Evolutionary conservation across 2,797 vertebrate species (phyloP).

Genomic region (Lagocephalus sceleratus): DNA sequence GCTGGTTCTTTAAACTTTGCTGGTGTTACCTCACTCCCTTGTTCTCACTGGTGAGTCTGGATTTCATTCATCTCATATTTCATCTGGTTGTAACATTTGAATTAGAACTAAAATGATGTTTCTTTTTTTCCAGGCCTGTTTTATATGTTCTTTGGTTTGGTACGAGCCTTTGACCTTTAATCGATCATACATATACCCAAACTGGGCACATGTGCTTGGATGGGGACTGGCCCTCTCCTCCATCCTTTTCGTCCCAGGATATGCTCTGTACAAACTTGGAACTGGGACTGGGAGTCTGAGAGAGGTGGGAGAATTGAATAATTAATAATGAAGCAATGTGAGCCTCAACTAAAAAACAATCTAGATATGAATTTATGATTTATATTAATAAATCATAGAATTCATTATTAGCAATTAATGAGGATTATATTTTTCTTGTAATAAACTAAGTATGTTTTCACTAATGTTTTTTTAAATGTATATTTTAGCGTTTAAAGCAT

Average conservation of each 20-base stretch:
- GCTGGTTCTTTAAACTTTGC: slow-evolving; percentile 83
- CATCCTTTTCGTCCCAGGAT: slow-evolving; percentile 78
- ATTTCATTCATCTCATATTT: background rate
- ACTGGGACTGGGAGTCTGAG: slow-evolving; percentile 55
- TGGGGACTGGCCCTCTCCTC: slow-evolving; percentile 83
- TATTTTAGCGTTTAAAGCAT: slow-evolving; percentile 42
- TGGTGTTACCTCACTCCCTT: slow-evolving; percentile 85
- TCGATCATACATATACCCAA: slow-evolving; percentile 81
- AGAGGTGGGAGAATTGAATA: slow-evolving; percentile 52
- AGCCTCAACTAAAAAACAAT: background rate
- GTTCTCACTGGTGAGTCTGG: slow-evolving; percentile 76
- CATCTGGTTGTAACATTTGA: background rate
- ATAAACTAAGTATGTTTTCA: background rate
- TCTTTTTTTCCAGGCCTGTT: slow-evolving; percentile 57
- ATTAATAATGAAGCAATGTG: background rate
- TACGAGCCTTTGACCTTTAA: slow-evolving; percentile 82
- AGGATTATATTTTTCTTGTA: background rate
- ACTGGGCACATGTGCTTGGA: slow-evolving; percentile 80
- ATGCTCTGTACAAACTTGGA: slow-evolving; percentile 51
- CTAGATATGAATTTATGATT: background rate
- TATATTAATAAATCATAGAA: background rate
- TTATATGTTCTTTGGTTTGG: slow-evolving; percentile 79
- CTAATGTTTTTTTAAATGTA: slow-evolving; percentile 4
- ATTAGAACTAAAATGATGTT: background rate
- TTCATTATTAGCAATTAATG: background rate